These are phyloP conservation scores for Gadus chalcogrammus DNA, from an alignment of 2,113 vertebrate genomes.

Conservation along the genomic window DNA sequence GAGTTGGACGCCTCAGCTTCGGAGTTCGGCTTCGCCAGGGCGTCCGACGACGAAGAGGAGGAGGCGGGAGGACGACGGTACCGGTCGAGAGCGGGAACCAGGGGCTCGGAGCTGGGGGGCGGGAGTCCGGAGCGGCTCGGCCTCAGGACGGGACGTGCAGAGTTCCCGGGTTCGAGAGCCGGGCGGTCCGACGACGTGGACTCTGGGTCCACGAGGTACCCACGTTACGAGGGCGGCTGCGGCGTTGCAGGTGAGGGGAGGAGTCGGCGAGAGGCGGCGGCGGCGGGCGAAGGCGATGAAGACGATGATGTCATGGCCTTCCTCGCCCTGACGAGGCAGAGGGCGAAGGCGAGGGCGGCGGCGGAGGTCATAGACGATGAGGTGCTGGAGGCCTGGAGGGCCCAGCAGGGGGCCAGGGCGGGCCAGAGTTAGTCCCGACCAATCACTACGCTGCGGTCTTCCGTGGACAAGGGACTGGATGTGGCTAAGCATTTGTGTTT, in stretches of 20 bases:
- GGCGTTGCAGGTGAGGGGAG: slow-evolving; percentile 46
- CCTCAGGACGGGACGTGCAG: slow-evolving; percentile 51
- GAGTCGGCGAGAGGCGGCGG: slow-evolving; percentile 45
- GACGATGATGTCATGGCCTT: slow-evolving; percentile 71
- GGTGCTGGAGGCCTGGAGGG: slow-evolving; percentile 86
- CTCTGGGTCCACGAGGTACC: slow-evolving; percentile 70
- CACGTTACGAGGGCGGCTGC: slow-evolving; percentile 62
- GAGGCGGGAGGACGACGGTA: slow-evolving; percentile 65
- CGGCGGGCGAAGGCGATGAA: slow-evolving; percentile 60
- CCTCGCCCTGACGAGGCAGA: slow-evolving; percentile 65
- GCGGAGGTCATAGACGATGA: slow-evolving; percentile 84
- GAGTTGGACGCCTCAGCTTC: slow-evolving; percentile 70
- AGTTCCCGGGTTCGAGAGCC: slow-evolving; percentile 28
- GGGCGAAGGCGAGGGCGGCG: slow-evolving; percentile 53
- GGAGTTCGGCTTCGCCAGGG: slow-evolving; percentile 77
- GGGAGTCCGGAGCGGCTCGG: slow-evolving; percentile 64
- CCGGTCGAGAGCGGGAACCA: slow-evolving; percentile 63
- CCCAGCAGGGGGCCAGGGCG: slow-evolving; percentile 77
- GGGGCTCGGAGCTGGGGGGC: slow-evolving; percentile 53
- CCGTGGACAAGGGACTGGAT: background rate
- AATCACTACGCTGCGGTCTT: background rate
- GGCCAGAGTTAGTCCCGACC: slow-evolving; percentile 50
- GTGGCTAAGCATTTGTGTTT: too few species aligned
- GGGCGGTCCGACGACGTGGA: slow-evolving; percentile 61
- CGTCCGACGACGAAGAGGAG: slow-evolving; percentile 66